These are phyloP conservation scores for Globicephala melas DNA, from an alignment of 2,113 vertebrate species.

Conservation along the genomic window DNA sequence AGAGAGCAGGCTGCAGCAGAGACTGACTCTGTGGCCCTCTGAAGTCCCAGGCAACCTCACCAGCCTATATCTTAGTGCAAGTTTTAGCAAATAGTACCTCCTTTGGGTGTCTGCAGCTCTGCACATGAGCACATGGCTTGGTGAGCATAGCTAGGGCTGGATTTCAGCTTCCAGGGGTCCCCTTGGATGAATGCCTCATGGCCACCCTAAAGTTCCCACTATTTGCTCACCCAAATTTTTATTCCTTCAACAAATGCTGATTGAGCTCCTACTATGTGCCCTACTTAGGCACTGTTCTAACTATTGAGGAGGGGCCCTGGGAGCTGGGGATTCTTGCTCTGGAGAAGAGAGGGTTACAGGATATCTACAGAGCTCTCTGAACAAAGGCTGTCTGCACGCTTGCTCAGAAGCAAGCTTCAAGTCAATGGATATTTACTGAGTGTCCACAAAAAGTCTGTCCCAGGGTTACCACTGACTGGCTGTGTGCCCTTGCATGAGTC, in stretches of 20 bases:
- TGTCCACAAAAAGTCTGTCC: background rate
- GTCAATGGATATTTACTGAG: background rate
- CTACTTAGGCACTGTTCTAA: background rate
- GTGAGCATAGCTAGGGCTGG: background rate
- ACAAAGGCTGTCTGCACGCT: background rate
- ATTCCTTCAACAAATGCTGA: background rate
- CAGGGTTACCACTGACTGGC: background rate
- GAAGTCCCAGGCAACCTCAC: background rate
- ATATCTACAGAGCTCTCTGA: background rate
- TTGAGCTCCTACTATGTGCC: background rate
- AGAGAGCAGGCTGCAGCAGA: background rate
- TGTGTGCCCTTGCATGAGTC: background rate
- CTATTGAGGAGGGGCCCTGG: background rate
- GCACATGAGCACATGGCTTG: background rate
- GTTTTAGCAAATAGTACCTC: background rate
- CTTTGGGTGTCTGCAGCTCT: background rate
- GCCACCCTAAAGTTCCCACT: background rate
- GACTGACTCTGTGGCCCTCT: background rate
- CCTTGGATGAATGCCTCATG: background rate
- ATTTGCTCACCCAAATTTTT: background rate
- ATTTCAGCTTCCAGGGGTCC: background rate
- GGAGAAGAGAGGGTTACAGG: background rate
- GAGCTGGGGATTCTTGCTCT: background rate
- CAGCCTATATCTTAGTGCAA: background rate
- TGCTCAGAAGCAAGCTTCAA: background rate